Evolutionary conservation across 2,888 invertebrate species (phyloP), one percentile per base, ranked within the genome.

Genomic region (Ornithoptera alexandrae): DNA sequence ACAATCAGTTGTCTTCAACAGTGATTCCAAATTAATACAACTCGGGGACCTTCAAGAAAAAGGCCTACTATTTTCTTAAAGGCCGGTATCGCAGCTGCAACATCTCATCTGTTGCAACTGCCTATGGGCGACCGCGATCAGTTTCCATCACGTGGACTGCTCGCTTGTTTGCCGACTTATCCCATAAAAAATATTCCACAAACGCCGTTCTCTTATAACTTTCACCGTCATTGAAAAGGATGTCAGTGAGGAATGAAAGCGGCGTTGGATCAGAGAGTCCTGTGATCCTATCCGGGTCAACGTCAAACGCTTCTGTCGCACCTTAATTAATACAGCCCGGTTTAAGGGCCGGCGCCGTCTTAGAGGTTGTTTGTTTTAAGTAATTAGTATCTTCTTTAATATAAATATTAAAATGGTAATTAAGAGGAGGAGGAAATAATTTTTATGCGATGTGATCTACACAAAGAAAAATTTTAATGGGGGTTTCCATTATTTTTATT

Each of bases 211-310:
- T 46, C 12, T 73, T 71, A n/a, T 73, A 68, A 60, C 75, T 77
- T 75, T 42, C 1, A 56, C 72, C 73, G 24, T 39, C 24, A 59
- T 68, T 65, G 50, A 72, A 70, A 68, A 64, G 60, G 64, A 72
- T 76, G 79, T 79, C 81, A 80, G 78, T 79, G 78, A 83, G 74
- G 74, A 78, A 83, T 81, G 75, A 77, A 77, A 74, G 72, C 78
- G 76, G 77, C 81, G 79, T 76, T 78, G 79, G 80, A 78, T 75
- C 76, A 76, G 72, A 78, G 77, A 77, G 67, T 57, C 76, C 77
- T 75, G 74, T 65, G 68, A 63, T 68, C 64, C 62, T 36, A 62
- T 67, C 71, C 39, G 63, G 30, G 66, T 60, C 61, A 64, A 73
- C 74, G 71, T 67, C 71, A 75, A 76, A 73, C 75, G 72, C 74